Evolutionary conservation across 2,113 vertebrate genomes (phyloP).

Genomic region (Coreoperca whiteheadi): DNA sequence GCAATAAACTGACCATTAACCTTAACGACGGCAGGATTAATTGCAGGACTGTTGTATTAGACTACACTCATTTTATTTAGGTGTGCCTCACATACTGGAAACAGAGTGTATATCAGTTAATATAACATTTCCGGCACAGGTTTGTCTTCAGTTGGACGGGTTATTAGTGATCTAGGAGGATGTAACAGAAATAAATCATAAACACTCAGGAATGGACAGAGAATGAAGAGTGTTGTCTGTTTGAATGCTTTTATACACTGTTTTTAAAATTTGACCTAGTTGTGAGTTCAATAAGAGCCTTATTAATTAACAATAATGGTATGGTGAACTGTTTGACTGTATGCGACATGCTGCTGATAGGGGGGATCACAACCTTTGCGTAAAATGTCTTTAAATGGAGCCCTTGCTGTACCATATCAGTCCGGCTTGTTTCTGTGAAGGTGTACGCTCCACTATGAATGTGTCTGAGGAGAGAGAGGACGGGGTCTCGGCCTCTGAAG

Average conservation of each 20-base stretch:
- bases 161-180: no score
- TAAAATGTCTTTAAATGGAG: not conserved
- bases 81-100: no score
- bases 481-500: not conserved
- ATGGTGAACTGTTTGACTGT: not conserved
- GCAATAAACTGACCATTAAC: no score
- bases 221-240: not conserved
- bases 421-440: not conserved
- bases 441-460: not conserved
- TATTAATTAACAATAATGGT: no score
- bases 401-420: not conserved
- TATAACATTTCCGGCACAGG: no score
- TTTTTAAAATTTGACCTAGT: not conserved
- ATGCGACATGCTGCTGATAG: not conserved
- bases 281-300: not conserved
- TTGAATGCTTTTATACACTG: not conserved
- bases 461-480: not conserved
- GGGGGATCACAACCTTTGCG: not conserved
- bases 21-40: no score
- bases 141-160: no score
- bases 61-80: no score
- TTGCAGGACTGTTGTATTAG: no score
- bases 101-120: no score
- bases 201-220: not conserved
- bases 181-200: not conserved